These are phyloP conservation scores for Pteria penguin DNA, from an alignment of 2,888 invertebrate genomes.

Conservation along the genomic window DNA sequence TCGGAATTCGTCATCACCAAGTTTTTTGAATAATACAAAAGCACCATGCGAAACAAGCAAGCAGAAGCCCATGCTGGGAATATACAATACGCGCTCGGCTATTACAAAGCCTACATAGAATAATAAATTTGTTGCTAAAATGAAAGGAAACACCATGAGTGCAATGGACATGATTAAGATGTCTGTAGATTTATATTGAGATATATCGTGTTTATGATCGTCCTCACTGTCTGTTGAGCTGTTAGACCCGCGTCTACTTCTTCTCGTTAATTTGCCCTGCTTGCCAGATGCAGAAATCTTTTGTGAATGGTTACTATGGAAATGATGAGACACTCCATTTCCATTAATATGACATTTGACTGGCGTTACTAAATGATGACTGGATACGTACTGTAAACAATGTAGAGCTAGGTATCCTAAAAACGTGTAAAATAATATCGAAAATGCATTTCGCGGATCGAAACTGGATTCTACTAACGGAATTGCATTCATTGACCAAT, in stretches of 20 bases:
- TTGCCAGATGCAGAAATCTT: constrained; percentile 9
- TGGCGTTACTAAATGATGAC: not conserved
- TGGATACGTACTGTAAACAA: constrained; percentile 49
- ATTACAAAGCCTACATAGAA: constrained; percentile 99
- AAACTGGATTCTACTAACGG: constrained; percentile 89
- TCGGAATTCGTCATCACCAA: constrained; percentile 33
- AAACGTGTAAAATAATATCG: constrained; percentile 86
- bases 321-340: constrained; percentile 59
- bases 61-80: constrained; percentile 97
- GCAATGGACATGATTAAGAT: constrained; percentile 81
- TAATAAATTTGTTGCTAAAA: constrained; percentile 96
- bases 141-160: constrained; percentile 93
- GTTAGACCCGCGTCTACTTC: constrained; percentile 43
- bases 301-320: constrained; percentile 10
- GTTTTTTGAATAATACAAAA: constrained; percentile 59
- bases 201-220: constrained; percentile 12
- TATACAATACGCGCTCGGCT: constrained; percentile 96
- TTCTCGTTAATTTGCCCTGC: constrained; percentile 7
- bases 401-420: constrained; percentile 64
- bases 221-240: constrained; percentile 63
- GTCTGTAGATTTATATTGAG: constrained; percentile 44
- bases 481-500: constrained; percentile 99
- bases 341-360: constrained; percentile 61
- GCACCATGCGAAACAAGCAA: constrained; percentile 86
- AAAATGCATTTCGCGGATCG: constrained; percentile 90